Base-by-base conservation (phyloP, 1,140 invertebrate genomes). In the Batillaria attramentaria region DNA sequence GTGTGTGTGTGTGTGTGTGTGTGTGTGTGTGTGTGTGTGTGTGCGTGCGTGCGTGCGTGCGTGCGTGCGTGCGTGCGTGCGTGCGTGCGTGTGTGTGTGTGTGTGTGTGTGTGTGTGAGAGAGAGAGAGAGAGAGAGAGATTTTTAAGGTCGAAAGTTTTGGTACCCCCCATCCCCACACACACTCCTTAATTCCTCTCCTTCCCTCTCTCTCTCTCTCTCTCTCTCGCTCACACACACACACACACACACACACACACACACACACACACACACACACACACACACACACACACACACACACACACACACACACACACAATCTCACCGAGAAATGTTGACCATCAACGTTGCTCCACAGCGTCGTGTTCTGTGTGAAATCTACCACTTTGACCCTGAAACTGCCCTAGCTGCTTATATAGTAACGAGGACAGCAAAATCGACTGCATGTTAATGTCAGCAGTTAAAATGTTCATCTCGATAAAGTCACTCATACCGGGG, bases 261-360 rank as follows among this genome's bases (percentile, higher is more conserved):
- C 5, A 69, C 37, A 41, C 66, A 69, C 66, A 10, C 4, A 3
- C 66, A 41, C 20, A 33, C 62, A 33, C 62, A 33, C 62, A 66
- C n/a, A 33, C 62, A 66, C 62, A 66, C 62, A 66, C 62, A 66
- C 62, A 66, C 62, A 66, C 28, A 33, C 18, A 66, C 5, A 66
- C 18, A 33, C 31, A 66, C 4, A 66, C 31, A 33, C 18, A 66
- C 31, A 66, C 18, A 66, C 4, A 66, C 18, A 66, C 31, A 66
- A 28, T 60, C 57, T 60, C 57, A 60, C 57, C 57, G 20, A n/a
- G 57, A 13, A 5, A 60, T 20, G 5, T 60, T 60, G 57, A 60
- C 57, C 6, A 28, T 20, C 24, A 20, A 60, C 24, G 57, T n/a
- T 28, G 20, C 24, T 4, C 57, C 57, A 24, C 6, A 6, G 57